Evolutionary conservation across 2,888 invertebrate genomes (phyloP).

Genomic region (Sphecodes monilicornis): DNA sequence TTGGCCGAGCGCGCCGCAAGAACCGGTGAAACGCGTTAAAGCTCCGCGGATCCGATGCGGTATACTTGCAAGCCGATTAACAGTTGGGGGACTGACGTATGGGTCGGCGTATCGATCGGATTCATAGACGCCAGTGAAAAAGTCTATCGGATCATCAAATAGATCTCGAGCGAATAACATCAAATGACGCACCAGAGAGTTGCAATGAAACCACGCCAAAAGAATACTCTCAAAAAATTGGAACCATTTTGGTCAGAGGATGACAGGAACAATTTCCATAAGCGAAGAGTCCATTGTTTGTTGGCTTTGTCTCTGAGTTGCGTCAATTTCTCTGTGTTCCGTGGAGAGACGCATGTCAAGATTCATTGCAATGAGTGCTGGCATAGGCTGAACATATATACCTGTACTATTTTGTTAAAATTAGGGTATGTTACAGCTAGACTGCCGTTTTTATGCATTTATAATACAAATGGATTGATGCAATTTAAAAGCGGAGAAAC

Average conservation of each 20-base stretch:
- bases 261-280: not conserved
- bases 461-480: no score
- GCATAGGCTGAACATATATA: no score
- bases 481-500: no score
- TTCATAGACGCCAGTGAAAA: no score
- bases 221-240: no score
- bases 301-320: not conserved
- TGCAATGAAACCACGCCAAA: no score
- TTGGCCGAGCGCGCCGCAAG: conserved; percentile 61
- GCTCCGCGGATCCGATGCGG: conserved; percentile 25
- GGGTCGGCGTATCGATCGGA: not conserved
- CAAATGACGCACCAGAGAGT: no score
- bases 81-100: not conserved
- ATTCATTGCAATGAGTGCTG: no score
- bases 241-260: no score
- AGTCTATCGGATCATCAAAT: not conserved
- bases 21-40: conserved; percentile 25
- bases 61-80: conserved; percentile 42
- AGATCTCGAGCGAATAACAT: not conserved
- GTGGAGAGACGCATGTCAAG: not conserved
- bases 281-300: not conserved
- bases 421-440: no score
- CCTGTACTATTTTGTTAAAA: no score
- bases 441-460: no score
- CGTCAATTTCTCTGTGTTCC: not conserved